Base-by-base conservation (phyloP, 2,797 vertebrate species). In the Acipenser ruthenus region DNA sequence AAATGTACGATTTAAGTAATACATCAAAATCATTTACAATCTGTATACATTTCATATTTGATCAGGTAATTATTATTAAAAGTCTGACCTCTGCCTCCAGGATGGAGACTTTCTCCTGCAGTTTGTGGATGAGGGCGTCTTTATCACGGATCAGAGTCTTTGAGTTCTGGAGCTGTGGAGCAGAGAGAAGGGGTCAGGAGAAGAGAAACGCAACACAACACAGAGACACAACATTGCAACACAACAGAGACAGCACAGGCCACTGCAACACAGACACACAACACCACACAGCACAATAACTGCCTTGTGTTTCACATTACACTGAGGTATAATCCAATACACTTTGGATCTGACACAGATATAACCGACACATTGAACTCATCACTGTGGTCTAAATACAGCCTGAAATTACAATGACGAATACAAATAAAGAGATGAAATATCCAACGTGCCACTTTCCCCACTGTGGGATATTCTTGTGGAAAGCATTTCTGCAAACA, bases 61-160 rank as follows among this genome's bases (percentile, higher is more conserved):
- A 37, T 37, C 23, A 37, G 23, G 37, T 37, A 2, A 37, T 2
- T 2, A 2, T 37, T 37, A 4, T 37, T 2, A 37, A 4, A 4
- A 37, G 23, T 37, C 77, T 50, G 61, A 96, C 96, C 93, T 99
- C 96, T 0, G 95, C 93, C 73, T 97, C 92, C 80, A 99, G 75
- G 72, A 93, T 96, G 0, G 93, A 86, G 0, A 98, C 91, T 51
- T 91, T 93, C 82, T 98, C 95, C 80, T 94, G 91, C 71, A 99
- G 90, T 67, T 97, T 93, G 72, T 88, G 93, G 82, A 99, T 98
- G 60, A 84, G 71, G 0, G 83, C 72, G 1, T 99, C 96, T 61
- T 95, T 92, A 71, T 93, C 91, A 75, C 95, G 93, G 74, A 95
- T 91, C 80, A 96, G 89, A 3, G 89, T 89, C 73, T 95, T 93